Base-by-base conservation (phyloP, 53 echinoderm and acorn worm genomes). In the Echinarachnius parma region DNA sequence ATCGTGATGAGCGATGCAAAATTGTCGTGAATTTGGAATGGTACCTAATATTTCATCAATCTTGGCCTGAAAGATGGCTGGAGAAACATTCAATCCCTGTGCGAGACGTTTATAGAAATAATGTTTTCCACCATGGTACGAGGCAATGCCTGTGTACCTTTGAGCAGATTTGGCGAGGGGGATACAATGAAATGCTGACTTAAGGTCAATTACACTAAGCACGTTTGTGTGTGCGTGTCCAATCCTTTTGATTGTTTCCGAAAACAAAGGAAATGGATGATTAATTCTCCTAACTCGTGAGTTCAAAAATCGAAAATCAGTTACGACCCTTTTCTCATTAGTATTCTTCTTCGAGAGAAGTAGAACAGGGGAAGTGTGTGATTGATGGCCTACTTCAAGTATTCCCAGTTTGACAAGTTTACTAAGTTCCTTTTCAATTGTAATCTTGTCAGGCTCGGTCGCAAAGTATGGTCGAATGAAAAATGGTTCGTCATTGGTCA, bases 81-180 rank as follows among this genome's bases (percentile, higher is more conserved):
- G 83, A 22, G 59, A 58, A 23, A 77, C 27, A 31, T 80, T 80
- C 5, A 80, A 15, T 21, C 67, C 77, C 34, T 83, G 83, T 10
- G 77, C 77, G 4, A 83, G 33, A 0, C 83, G 60, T 60, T 77
- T 83, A 19, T 83, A 83, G 20, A 48, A 65, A 46, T 69, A 78
- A 29, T 78, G 84, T 70, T 84, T 69, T 2, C 78, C 84, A 31
- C 62, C 84, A 50, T 78, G 78, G 59, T 83, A 83, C 14, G 83
- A 77, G 4, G 83, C 83, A 28, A 83, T 59, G 11, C 83, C 67
- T 1, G 83, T 83, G 49, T 77, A 83, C 18, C 67, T 32, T 66
- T 83, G 77, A 19, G 83, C 77, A 11, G 53, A 33, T 24, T 55
- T 39, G 3, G 65, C 45, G 1, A 83, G 37, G 26, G 76, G 82